A percentile compares a stretch with the other conserved stretches of the same genome.
phyloP scores from a whole-genome alignment of 1,140 invertebrate species.

The Hyphantria cunea region DNA sequence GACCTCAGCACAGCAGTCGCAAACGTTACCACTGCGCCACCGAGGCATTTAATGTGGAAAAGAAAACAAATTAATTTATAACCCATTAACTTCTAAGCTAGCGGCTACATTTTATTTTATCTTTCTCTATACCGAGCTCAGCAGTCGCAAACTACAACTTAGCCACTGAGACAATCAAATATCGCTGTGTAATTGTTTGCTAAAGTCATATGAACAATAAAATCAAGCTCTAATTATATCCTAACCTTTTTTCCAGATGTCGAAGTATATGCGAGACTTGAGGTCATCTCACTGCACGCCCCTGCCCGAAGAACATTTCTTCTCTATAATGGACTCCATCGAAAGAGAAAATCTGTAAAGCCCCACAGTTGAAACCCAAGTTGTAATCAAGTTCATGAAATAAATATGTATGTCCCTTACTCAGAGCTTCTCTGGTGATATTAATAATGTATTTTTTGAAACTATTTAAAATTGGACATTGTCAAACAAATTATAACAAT shows the following conservation, averaged over 20 bases:
- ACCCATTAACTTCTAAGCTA: too few relatives aligned
- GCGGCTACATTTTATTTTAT: too few relatives aligned
- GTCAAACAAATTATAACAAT: background rate
- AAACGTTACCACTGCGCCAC: too few relatives aligned
- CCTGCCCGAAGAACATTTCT: slow-evolving; percentile 81
- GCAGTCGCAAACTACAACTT: background rate
- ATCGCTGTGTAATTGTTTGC: too few relatives aligned
- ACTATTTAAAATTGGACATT: background rate
- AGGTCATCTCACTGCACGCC: slow-evolving; percentile 93
- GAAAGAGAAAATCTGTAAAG: background rate
- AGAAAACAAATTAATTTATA: too few relatives aligned
- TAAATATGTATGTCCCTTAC: background rate
- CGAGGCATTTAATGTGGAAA: too few relatives aligned
- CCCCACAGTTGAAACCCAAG: background rate
- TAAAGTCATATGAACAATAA: too few relatives aligned
- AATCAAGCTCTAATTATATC: too few relatives aligned
- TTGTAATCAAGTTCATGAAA: background rate
- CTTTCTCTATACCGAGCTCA: background rate
- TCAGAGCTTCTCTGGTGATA: slow-evolving; percentile 17
- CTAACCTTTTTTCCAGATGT: slow-evolving; percentile 65
- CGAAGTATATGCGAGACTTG: slow-evolving; percentile 93
- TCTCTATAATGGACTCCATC: slow-evolving; percentile 30
- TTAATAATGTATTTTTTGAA: slow-evolving; percentile 1
- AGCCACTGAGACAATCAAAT: too few relatives aligned
- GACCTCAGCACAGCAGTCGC: too few relatives aligned